Conservation (phyloP, 2,113 vertebrate genomes). For the Leiothrix lutea region DNA sequence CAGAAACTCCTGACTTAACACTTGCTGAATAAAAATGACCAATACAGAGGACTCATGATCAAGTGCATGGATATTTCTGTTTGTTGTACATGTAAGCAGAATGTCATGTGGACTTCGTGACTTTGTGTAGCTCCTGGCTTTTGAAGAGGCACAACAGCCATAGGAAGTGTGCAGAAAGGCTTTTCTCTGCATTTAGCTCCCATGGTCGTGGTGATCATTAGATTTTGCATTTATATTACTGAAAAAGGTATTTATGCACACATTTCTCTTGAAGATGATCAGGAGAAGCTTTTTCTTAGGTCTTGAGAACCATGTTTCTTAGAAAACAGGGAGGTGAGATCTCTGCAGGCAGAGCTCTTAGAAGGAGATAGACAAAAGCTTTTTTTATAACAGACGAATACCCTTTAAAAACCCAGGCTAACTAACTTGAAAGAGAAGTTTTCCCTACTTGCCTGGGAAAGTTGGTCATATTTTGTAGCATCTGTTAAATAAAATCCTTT, state of each 20-base stretch:
- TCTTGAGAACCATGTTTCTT: neutral
- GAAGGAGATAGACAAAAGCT: neutral
- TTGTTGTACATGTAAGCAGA: neutral
- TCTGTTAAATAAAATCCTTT: neutral
- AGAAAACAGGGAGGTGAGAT: neutral
- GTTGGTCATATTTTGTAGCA: neutral
- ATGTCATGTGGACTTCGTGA: neutral
- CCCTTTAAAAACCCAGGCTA: neutral
- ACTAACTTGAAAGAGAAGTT: neutral
- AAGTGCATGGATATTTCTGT: neutral
- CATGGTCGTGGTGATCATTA: rapidly evolving
- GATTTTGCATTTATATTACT: neutral
- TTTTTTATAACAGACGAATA: neutral
- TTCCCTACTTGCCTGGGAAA: neutral
- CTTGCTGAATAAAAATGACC: neutral
- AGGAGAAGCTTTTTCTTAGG: neutral
- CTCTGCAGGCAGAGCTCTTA: neutral
- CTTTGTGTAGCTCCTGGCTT: neutral
- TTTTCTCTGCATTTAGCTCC: neutral
- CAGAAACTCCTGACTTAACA: neutral
- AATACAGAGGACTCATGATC: neutral
- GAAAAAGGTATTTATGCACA: neutral
- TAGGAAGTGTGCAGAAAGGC: neutral
- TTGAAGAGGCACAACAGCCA: neutral
- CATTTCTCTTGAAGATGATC: neutral